These are phyloP conservation scores for Lithobius niger DNA, from an alignment of 1,140 invertebrate species.

Conservation along the genomic window DNA sequence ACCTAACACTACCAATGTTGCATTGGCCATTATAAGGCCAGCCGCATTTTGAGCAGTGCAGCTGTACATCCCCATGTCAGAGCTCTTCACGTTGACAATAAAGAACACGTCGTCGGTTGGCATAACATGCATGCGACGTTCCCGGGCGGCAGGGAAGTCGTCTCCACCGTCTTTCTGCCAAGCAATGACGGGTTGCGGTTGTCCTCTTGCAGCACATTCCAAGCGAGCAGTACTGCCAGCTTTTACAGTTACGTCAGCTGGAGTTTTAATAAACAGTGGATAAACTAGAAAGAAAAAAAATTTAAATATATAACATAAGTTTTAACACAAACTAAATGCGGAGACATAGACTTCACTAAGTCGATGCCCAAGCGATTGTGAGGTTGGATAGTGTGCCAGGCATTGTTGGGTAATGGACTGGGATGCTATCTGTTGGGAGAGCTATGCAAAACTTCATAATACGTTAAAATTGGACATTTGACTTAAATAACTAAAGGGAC, in stretches of 20 bases:
- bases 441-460: too few relatives aligned
- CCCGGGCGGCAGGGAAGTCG: slow-evolving; percentile 86
- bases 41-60: slow-evolving; percentile 85
- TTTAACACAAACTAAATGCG: too few relatives aligned
- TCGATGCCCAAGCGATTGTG: too few relatives aligned
- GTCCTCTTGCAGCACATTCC: slow-evolving; percentile 79
- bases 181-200: slow-evolving; percentile 73
- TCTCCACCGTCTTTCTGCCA: slow-evolving; percentile 91
- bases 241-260: slow-evolving; percentile 65
- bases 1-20: slow-evolving; percentile 72
- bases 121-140: slow-evolving; percentile 83
- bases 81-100: slow-evolving; percentile 73
- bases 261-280: slow-evolving; percentile 72
- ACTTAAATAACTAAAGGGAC: too few relatives aligned
- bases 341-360: too few relatives aligned
- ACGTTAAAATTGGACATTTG: too few relatives aligned
- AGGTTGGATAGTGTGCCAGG: too few relatives aligned
- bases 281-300: too few relatives aligned
- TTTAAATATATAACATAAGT: too few relatives aligned
- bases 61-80: slow-evolving; percentile 82
- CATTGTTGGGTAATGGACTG: too few relatives aligned
- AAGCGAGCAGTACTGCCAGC: slow-evolving; percentile 73
- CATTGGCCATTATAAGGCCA: slow-evolving; percentile 71
- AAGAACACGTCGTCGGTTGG: slow-evolving; percentile 81
- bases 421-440: too few relatives aligned